phyloP scores from a whole-genome alignment of 2,888 invertebrate genomes.

The Horisme vitalbata region DNA sequence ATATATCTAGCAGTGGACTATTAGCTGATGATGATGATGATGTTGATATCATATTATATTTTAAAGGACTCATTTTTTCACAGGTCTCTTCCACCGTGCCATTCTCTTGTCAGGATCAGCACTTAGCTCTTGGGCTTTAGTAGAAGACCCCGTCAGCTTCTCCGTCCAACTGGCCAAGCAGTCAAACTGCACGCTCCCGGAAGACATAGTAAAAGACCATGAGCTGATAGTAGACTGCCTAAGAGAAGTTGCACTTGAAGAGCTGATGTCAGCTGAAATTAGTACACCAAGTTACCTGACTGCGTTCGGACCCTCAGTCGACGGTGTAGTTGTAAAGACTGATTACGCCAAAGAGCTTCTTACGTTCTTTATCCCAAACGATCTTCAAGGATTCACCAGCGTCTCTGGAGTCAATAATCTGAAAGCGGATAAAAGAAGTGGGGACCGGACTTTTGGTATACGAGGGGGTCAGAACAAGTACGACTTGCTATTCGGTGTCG shows the following conservation, averaged over 20 bases:
- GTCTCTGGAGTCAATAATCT: conserved; percentile 82
- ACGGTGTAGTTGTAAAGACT: conserved; percentile 95
- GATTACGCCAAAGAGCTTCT: conserved; percentile 92
- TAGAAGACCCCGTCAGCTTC: conserved; percentile 93
- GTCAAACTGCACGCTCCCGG: conserved; percentile 92
- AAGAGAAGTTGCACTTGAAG: conserved; percentile 88
- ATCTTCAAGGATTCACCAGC: conserved; percentile 85
- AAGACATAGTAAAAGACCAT: conserved; percentile 91
- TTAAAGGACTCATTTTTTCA: conserved; percentile 51
- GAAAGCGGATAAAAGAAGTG: conserved; percentile 84
- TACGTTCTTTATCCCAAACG: conserved; percentile 87
- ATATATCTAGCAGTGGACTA: too few relatives aligned
- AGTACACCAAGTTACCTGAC: conserved; percentile 91
- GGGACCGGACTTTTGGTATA: conserved; percentile 83
- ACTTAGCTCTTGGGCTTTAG: conserved; percentile 93
- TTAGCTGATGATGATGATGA: too few relatives aligned
- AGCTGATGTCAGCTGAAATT: conserved; percentile 89
- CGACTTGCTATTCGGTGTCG: conserved; percentile 95
- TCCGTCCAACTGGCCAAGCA: conserved; percentile 91
- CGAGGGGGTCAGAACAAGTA: conserved; percentile 86
- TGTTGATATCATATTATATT: too few relatives aligned
- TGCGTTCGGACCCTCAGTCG: conserved; percentile 96
- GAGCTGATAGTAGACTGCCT: conserved; percentile 93
- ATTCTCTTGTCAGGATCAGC: conserved; percentile 95
- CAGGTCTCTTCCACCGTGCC: conserved; percentile 93